These are phyloP conservation scores for Falco concolor DNA, from an alignment of 2,797 vertebrate species.

Conservation along the genomic window DNA sequence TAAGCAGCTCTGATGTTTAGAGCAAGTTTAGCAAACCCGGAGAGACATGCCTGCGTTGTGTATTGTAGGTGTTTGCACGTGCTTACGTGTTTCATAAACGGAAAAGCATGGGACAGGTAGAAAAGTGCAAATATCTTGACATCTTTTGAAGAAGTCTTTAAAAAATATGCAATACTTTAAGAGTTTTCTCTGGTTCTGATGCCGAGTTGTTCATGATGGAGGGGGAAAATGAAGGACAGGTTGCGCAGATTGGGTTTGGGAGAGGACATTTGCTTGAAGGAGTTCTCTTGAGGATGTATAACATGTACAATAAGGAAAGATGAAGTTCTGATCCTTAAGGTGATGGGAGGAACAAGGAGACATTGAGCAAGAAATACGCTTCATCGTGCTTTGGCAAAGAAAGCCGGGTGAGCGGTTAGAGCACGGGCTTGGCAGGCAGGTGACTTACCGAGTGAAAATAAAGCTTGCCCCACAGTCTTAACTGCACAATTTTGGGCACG, in stretches of 20 bases:
- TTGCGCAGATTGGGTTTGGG: background rate
- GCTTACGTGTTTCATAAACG: constrained; percentile 25
- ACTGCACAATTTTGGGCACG: background rate
- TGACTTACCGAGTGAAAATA: background rate
- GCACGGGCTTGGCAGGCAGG: background rate
- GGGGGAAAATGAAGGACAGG: background rate
- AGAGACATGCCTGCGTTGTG: constrained; percentile 28
- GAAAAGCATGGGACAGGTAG: constrained; percentile 54
- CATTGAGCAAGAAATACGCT: background rate
- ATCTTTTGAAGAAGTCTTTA: constrained; percentile 34
- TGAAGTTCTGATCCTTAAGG: background rate
- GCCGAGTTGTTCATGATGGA: constrained; percentile 2
- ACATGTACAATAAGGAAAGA: background rate
- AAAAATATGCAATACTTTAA: constrained; percentile 59
- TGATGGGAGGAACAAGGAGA: constrained; percentile 12
- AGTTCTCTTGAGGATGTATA: background rate
- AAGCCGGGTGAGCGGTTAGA: background rate
- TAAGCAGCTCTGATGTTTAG: constrained; percentile 59
- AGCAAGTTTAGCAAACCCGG: constrained; percentile 45
- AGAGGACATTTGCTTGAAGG: background rate
- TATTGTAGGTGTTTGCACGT: constrained; percentile 49
- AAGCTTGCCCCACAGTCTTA: background rate
- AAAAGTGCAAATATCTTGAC: constrained; percentile 56
- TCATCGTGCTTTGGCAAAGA: background rate
- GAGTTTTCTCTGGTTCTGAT: constrained; percentile 61